A percentile compares a stretch with the other conserved stretches of the same genome.
Evolutionary conservation across 2,797 vertebrate species (phyloP).

Genomic region (Amphiprion clarkii): DNA sequence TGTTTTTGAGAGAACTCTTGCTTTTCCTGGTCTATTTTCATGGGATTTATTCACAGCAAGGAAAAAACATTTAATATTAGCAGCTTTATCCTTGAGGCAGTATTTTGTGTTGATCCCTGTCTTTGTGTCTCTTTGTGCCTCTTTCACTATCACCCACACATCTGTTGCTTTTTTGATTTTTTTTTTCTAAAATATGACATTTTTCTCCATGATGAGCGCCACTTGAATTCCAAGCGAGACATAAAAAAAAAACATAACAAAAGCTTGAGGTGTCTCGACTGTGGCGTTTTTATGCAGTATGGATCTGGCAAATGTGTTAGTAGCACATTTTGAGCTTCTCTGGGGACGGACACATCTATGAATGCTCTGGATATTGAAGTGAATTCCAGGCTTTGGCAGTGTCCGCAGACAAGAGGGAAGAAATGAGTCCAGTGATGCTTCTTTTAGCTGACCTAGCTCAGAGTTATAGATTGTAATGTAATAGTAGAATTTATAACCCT

Average conservation of each 20-base stretch:
- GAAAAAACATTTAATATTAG: not conserved
- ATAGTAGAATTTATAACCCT: constrained; percentile 54
- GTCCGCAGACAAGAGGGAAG: constrained; percentile 65
- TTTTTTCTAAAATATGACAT: not conserved
- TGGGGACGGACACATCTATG: constrained; percentile 66
- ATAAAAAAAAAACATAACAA: not conserved
- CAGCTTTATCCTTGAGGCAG: not conserved
- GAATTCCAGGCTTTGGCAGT: constrained; percentile 74
- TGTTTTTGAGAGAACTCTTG: not conserved
- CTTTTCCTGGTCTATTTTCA: not conserved
- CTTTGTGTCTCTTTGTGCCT: not conserved
- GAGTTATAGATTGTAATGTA: constrained; percentile 67
- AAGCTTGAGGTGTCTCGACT: constrained; percentile 10
- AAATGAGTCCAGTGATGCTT: constrained; percentile 79
- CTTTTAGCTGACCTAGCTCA: constrained; percentile 82
- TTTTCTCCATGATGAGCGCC: not conserved
- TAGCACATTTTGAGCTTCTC: constrained; percentile 72
- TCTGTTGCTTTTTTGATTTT: constrained; percentile 8
- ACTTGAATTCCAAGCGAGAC: not conserved
- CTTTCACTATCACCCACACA: not conserved
- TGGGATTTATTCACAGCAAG: not conserved
- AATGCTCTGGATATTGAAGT: constrained; percentile 72
- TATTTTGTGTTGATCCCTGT: not conserved
- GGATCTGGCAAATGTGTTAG: constrained; percentile 77
- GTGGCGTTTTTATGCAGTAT: constrained; percentile 53